A percentile compares a stretch with the other conserved stretches of the same genome.
These are phyloP conservation scores for Chelonoidis abingdonii DNA, from an alignment of 2,113 vertebrate species.

Conservation along the genomic window DNA sequence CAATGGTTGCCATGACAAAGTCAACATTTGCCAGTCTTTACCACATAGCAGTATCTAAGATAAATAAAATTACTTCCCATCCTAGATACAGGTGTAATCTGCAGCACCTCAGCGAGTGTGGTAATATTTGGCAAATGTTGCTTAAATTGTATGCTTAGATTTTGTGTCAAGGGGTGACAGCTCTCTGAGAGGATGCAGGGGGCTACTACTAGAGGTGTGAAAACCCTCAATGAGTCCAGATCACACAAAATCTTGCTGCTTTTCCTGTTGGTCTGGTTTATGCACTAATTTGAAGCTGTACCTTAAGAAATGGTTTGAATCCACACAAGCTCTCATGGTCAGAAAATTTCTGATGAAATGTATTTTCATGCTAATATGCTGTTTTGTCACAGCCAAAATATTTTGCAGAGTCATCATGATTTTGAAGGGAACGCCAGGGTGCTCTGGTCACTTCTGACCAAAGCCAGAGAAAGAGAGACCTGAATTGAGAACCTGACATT, in stretches of 20 bases:
- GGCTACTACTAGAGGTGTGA: rapidly evolving
- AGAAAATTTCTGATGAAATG: rapidly evolving
- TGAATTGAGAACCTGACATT: no score
- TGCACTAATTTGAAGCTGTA: no score
- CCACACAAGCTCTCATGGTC: neutral
- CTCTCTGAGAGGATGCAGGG: rapidly evolving
- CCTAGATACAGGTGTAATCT: neutral
- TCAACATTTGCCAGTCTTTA: neutral
- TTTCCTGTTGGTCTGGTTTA: neutral
- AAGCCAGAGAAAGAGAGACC: no score
- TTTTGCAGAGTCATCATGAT: neutral
- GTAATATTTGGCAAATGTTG: neutral
- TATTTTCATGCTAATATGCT: neutral
- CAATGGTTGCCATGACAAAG: neutral
- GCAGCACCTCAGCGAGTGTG: neutral
- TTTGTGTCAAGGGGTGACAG: rapidly evolving
- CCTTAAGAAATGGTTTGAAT: neutral
- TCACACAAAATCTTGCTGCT: neutral
- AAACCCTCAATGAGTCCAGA: neutral
- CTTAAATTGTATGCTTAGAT: neutral
- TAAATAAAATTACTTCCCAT: neutral
- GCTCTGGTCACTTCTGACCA: no score
- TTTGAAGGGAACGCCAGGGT: no score
- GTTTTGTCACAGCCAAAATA: neutral
- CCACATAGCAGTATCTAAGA: rapidly evolving